Percentiles rank a stretch among this genome's conserved stretches.
phyloP scores from a whole-genome alignment of 2,888 invertebrate genomes.

The Conomelus anceps region DNA sequence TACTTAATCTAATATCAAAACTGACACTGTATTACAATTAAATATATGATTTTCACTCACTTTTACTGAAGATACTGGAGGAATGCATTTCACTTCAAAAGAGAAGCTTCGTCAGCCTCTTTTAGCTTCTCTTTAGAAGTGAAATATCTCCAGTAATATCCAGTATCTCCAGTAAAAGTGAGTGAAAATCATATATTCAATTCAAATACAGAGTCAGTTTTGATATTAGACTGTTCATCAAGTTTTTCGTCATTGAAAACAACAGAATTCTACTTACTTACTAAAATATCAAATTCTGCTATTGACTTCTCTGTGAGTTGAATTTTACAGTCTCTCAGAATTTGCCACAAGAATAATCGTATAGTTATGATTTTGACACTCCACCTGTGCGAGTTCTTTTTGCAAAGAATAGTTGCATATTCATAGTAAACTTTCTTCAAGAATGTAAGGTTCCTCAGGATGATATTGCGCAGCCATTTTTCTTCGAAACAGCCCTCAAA shows the following conservation, averaged over 20 bases:
- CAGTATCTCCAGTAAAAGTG: no score
- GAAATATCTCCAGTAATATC: no score
- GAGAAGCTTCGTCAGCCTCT: no score
- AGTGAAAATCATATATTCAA: no score
- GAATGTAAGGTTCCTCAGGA: neutral
- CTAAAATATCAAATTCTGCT: slow-evolving; percentile 15
- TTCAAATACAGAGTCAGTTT: no score
- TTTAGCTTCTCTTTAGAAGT: no score
- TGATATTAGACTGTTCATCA: no score
- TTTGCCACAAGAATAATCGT: slow-evolving; percentile 19
- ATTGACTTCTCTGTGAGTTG: slow-evolving; percentile 12
- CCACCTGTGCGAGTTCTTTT: neutral
- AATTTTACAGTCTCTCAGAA: slow-evolving; percentile 18
- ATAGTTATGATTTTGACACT: neutral
- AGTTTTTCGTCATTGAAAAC: neutral
- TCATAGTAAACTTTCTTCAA: slow-evolving; percentile 15
- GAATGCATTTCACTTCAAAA: no score
- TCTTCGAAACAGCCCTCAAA: slow-evolving; percentile 11
- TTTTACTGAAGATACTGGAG: no score
- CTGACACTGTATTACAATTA: no score
- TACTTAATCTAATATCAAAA: no score
- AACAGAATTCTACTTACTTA: slow-evolving; percentile 6
- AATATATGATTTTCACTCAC: no score
- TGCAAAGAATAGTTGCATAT: slow-evolving; percentile 18
- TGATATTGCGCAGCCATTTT: slow-evolving; percentile 5